Evolutionary conservation across 2,888 invertebrate species (phyloP), one percentile per base, ranked within the genome.

Genomic region (Morinoia aosen): DNA sequence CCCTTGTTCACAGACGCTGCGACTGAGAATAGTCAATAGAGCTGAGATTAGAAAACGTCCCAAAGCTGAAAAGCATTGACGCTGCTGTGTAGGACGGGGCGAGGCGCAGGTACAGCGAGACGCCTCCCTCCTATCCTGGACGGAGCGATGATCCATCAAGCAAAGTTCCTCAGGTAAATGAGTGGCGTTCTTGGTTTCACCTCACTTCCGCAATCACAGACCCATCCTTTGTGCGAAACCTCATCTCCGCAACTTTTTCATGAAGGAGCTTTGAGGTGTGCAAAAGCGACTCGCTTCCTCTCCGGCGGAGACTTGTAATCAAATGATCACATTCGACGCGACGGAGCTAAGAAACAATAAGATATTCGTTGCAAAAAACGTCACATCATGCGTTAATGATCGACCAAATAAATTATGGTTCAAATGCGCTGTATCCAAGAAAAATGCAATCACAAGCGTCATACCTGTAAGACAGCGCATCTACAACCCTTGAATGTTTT

Each of bases 171-270:
- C 57, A 93, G 93, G 48, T 57, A 93, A 93, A 93, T 93, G 48
- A 93, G 93, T 93, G 12, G 33, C 33, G 93, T 57, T 57, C 57
- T 57, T 57, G 57, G 48, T 93, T 93, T 93, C 93, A 56, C 93
- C 57, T 56, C 93, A 57, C 93, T 93, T 93, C 93, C 93, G 93
- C 93, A 93, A 93, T 93, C 93, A 93, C 40, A 57, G 93, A 39
- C 93, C 57, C 93, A 93, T 56, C 93, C 93, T 93, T 93, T 93
- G 93, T 93, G 93, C 48, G 93, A 48, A 57, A 57, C 57, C 93
- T 93, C 93, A 57, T 57, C 93, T 93, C 57, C 93, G 58, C 58
- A 33, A 56, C 25, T 93, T 93, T 93, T 93, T 93, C 33, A 48
- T 57, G 76, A 76, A 76, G 93, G 33, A 19, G 93, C 57, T 56